phyloP scores from a whole-genome alignment of 2,113 vertebrate genomes.

The Malurus elegans region DNA sequence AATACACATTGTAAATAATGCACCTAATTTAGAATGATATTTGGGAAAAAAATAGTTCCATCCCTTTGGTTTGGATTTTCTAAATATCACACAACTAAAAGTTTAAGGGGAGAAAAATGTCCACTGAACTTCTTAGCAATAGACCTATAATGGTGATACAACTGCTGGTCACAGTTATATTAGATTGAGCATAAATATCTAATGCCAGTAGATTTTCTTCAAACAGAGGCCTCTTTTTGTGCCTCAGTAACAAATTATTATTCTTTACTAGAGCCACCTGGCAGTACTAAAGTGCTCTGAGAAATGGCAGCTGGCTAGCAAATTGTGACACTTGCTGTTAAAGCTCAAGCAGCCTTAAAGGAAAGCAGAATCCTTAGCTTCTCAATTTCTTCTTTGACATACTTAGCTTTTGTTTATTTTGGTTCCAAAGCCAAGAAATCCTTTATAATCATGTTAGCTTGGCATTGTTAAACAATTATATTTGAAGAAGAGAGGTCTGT shows the following conservation, averaged over 20 bases:
- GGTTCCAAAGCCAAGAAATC: background rate
- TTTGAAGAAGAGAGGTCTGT: background rate
- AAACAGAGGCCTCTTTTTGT: background rate
- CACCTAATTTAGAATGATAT: background rate
- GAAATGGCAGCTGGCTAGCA: constrained; percentile 36
- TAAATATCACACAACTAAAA: background rate
- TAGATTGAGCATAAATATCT: background rate
- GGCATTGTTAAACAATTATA: background rate
- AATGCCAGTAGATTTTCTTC: background rate
- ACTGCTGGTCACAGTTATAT: background rate
- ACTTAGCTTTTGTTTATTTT: background rate
- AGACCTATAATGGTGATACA: background rate
- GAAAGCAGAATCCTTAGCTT: constrained; percentile 5
- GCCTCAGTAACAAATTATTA: constrained; percentile 12
- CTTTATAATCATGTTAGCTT: background rate
- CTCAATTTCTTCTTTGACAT: background rate
- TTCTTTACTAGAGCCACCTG: constrained; percentile 24
- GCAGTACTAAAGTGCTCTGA: background rate
- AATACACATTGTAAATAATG: background rate
- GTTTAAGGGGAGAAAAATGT: background rate
- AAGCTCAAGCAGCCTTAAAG: background rate
- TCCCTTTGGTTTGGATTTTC: background rate
- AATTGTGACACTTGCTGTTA: constrained; percentile 6
- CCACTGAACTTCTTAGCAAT: background rate
- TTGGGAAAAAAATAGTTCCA: background rate